Conservation (phyloP, 1,140 invertebrate genomes). For the Drosophila yakuba region DNA sequence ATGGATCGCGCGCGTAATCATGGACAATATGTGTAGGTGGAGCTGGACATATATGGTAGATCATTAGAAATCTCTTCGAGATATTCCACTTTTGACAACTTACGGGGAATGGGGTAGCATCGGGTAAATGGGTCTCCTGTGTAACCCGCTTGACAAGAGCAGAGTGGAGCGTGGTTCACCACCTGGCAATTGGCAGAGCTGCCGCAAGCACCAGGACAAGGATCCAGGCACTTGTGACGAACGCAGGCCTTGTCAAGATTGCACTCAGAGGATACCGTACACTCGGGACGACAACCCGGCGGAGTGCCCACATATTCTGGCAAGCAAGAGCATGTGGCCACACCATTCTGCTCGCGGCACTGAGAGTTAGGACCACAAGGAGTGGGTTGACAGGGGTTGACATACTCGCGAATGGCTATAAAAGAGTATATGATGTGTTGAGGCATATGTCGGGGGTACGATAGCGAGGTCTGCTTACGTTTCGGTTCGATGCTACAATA, state of each 20-base stretch:
- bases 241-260: constrained; percentile 89
- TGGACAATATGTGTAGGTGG: constrained; percentile 85
- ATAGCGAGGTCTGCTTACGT: constrained; percentile 60
- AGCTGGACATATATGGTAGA: constrained; percentile 75
- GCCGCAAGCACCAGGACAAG: constrained; percentile 89
- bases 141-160: constrained; percentile 87
- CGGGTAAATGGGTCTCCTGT: constrained; percentile 88
- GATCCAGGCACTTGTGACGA: constrained; percentile 89
- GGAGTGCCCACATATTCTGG: constrained; percentile 90
- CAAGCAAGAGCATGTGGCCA: constrained; percentile 89
- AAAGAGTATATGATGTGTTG: constrained; percentile 1
- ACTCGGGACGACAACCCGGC: constrained; percentile 90
- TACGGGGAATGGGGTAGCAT: constrained; percentile 87
- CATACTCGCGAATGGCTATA: constrained; percentile 80
- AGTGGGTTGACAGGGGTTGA: constrained; percentile 87
- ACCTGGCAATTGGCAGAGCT: constrained; percentile 86
- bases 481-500: constrained; percentile 84
- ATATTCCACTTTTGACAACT: constrained; percentile 57
- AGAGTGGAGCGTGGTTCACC: constrained; percentile 87
- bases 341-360: constrained; percentile 88
- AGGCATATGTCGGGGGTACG: background rate
- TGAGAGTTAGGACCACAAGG: constrained; percentile 90
- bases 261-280: constrained; percentile 88
- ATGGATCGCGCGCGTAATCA: constrained; percentile 85
- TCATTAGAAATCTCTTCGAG: background rate